Base-by-base conservation (phyloP, 1,140 invertebrate species). In the Aphelinus certus region DNA sequence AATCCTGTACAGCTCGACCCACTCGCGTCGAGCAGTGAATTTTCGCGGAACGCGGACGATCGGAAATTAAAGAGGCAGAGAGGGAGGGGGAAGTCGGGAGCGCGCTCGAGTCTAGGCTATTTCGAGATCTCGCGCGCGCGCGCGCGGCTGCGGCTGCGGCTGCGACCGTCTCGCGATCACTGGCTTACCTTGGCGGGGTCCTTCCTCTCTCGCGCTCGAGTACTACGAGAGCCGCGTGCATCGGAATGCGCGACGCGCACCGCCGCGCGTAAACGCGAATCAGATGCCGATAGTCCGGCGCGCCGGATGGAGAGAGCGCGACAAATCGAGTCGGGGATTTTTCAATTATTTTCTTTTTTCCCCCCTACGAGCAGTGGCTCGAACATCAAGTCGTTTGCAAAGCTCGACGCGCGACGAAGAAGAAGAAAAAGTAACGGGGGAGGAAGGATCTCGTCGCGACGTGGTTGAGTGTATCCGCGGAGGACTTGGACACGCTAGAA, bases 131-230 rank as follows among this genome's bases (percentile, higher is more conserved):
- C 77, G 77, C 75, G 7, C 67, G 60, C 60, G 76, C 49, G 55
- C n/a, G n/a, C n/a, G n/a, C n/a, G n/a, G n/a, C n/a, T n/a, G n/a
- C 67, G 70, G 73, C 61, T 72, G 73, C 57, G 56, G 26, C 73
- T 46, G 72, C 77, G 68, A 79, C 77, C 76, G 78, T 76, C 77
- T 80, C 79, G 68, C 76, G 74, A 79, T 79, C 82, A 87, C 86
- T 79, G 78, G 86, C 84, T 86, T 84, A 81, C 86, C 86, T 87
- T 87, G 86, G 85, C 85, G 86, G 83, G 86, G 86, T 87, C 86
- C 82, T 87, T 87, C 85, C 85, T 86, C 85, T 85, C 83, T 81
- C 77, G 80, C 42, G 1, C 48, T 55, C 60, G 62, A 26, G 75
- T 78, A 77, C 73, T 53, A 9, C 51, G 51, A 4, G 51, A 9